Evolutionary conservation across 2,797 vertebrate genomes (phyloP).

Genomic region (Cyprinodon diabolis): DNA sequence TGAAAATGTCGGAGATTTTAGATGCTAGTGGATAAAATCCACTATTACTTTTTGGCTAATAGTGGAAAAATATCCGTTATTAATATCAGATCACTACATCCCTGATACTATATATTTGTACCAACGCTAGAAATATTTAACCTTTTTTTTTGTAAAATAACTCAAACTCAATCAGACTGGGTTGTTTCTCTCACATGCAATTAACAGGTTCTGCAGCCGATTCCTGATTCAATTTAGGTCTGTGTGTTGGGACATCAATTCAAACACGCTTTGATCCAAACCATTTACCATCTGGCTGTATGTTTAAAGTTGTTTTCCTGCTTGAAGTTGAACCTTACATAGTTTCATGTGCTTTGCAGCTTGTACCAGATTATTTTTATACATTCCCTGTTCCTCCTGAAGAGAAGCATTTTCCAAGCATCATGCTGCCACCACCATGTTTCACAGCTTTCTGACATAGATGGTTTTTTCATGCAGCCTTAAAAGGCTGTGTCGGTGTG

Average conservation of each 20-base stretch:
- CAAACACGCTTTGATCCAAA: neutral
- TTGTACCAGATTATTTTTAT: neutral
- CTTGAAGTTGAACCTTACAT: neutral
- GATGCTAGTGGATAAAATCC: too few relatives aligned
- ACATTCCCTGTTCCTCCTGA: neutral
- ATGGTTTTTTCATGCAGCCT: neutral
- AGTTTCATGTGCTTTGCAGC: neutral
- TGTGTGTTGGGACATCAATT: neutral
- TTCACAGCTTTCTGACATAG: neutral
- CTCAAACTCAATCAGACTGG: neutral
- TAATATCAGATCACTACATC: too few relatives aligned
- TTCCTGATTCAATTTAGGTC: neutral
- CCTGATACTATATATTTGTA: neutral
- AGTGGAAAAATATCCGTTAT: too few relatives aligned
- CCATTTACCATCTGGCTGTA: neutral
- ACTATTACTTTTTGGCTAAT: too few relatives aligned
- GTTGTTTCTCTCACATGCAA: neutral
- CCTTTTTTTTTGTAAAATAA: neutral
- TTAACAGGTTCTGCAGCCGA: neutral
- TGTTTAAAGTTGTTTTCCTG: neutral
- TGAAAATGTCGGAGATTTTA: too few relatives aligned
- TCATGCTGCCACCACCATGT: neutral
- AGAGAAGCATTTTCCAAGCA: neutral
- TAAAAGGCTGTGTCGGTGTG: neutral
- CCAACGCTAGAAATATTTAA: neutral